phyloP scores from a whole-genome alignment of 2,797 vertebrate genomes.

The Amblyopsis hoosieri region DNA sequence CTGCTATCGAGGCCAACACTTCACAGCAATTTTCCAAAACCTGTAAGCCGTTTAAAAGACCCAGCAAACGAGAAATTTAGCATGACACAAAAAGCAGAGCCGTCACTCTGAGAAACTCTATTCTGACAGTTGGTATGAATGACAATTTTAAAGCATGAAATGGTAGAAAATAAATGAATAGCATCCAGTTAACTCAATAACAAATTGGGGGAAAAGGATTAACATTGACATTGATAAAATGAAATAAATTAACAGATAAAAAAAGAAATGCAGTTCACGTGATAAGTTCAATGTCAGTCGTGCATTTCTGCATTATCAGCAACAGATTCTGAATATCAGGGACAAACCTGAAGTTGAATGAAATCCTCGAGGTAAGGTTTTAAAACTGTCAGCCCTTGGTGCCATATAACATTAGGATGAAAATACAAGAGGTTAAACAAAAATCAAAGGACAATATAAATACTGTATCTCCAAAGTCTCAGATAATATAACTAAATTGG shows the following conservation, averaged over 20 bases:
- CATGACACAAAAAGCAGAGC: neutral
- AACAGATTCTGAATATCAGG: slow-evolving; percentile 18
- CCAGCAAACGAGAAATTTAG: neutral
- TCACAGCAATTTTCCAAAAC: slow-evolving; percentile 27
- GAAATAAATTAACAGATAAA: slow-evolving; percentile 46
- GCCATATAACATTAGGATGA: slow-evolving; percentile 49
- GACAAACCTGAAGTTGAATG: slow-evolving; percentile 33
- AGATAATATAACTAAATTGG: slow-evolving; percentile 16
- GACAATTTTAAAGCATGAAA: slow-evolving; percentile 16
- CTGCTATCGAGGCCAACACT: slow-evolving; percentile 23
- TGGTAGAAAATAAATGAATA: slow-evolving; percentile 9
- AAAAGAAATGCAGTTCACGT: neutral
- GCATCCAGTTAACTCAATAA: slow-evolving; percentile 2
- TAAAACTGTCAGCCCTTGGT: slow-evolving; percentile 52
- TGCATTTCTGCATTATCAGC: slow-evolving; percentile 38
- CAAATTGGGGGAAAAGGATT: slow-evolving; percentile 15
- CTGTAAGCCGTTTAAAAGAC: slow-evolving; percentile 1
- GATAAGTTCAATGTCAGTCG: neutral
- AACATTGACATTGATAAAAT: slow-evolving; percentile 22
- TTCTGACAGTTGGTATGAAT: slow-evolving; percentile 19
- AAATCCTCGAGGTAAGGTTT: slow-evolving; percentile 62
- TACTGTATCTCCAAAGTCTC: slow-evolving; percentile 38
- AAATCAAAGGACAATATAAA: slow-evolving; percentile 32
- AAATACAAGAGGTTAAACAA: slow-evolving; percentile 44
- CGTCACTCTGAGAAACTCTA: neutral